Conservation (phyloP, 2,113 vertebrate genomes). For the Crotalus tigris region DNA sequence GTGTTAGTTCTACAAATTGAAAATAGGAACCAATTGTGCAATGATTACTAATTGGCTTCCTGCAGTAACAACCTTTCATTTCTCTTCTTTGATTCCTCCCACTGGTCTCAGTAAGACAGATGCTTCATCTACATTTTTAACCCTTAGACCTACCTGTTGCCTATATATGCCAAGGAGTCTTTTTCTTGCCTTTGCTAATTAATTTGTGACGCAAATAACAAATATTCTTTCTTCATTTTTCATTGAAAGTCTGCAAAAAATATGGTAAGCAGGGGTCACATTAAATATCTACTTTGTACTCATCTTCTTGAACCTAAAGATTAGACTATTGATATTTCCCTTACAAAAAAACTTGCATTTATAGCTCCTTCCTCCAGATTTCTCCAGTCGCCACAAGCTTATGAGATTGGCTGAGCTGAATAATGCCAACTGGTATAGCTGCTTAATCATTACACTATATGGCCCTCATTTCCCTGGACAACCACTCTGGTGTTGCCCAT, state of each 20-base stretch:
- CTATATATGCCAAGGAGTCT: neutral
- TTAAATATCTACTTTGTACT: neutral
- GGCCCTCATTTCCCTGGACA: neutral
- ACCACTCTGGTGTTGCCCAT: neutral
- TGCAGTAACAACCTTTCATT: neutral
- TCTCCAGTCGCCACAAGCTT: neutral
- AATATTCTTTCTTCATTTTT: neutral
- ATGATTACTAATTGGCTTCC: conserved; percentile 2
- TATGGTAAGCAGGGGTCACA: neutral
- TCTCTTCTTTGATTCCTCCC: neutral
- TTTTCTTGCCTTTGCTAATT: neutral
- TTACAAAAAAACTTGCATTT: neutral
- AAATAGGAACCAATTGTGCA: neutral
- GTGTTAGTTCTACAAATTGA: neutral
- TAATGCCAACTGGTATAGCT: neutral
- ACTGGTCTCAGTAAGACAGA: neutral
- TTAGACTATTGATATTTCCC: neutral
- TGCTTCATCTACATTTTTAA: neutral
- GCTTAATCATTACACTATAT: neutral
- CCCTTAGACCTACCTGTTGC: neutral
- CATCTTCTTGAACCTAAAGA: neutral
- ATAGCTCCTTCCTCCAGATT: neutral
- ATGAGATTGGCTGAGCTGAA: neutral
- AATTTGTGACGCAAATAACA: neutral
- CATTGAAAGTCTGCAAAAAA: neutral